Base-by-base conservation (phyloP, 1,140 invertebrate species). In the Teleogryllus occipitalis region DNA sequence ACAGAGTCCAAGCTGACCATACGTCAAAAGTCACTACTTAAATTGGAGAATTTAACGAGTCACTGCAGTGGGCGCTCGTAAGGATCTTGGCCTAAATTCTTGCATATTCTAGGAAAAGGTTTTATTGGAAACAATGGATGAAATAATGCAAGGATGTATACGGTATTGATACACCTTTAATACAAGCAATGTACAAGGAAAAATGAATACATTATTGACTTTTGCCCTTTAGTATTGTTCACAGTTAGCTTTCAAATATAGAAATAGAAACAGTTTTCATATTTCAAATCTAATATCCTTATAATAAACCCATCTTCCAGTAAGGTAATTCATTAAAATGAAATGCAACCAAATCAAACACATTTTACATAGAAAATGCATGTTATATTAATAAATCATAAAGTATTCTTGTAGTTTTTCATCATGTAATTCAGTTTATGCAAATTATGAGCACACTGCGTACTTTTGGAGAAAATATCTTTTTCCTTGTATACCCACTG, bases 181-280 rank as follows among this genome's bases (percentile, higher is more conserved):
- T 65, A 65, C 54, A 65, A 65, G 54, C 54, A 65, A 65, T 65
- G 54, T 65, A 65, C 54, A 65, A 65, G 54, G 54, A 65, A 65
- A 65, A 65, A 65, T 65, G 54, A 65, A 14, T 65, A 65, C 54
- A 65, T 65, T 65, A 65, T 39, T 65, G 54, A 65, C 54, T 65
- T 65, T 14, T 65, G 54, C 54, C 54, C 54, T 65, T 65, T 39
- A 39, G 18, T 18, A 65, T 10, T 65, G 54, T 14, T 65, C 18
- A 14, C 18, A 65, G 54, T 65, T 65, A 14, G 54, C 54, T 14
- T 65, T 65, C 54, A 65, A 14, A 65, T 65, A 18, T 18, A 65
- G 18, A 65, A 14, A 65, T 65, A 18, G 10, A 65, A 65, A 65
- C 18, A 65, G 54, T 65, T 65, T 65, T 65, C 54, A 65, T 65